Evolutionary conservation across 1,140 invertebrate genomes (phyloP).

Genomic region (Drosophila triauraria): DNA sequence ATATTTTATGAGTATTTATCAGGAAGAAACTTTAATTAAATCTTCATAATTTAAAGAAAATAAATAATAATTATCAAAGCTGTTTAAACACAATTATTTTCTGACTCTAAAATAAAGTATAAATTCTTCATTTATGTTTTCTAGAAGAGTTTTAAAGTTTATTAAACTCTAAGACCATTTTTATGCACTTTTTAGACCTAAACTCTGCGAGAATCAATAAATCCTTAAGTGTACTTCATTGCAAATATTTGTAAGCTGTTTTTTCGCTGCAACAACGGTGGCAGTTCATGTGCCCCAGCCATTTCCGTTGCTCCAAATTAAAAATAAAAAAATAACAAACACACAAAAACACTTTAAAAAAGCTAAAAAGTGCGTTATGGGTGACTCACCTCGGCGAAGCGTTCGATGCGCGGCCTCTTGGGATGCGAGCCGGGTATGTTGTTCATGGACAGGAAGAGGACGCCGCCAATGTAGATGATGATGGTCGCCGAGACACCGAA

Average conservation of each 20-base stretch:
- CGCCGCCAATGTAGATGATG: conserved; percentile 86
- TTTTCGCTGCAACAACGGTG: neutral
- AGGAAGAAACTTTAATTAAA: too few relatives aligned
- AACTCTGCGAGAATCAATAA: neutral
- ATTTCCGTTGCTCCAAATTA: neutral
- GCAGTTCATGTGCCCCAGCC: neutral
- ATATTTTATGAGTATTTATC: too few relatives aligned
- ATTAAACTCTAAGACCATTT: neutral
- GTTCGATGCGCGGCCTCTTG: conserved; percentile 68
- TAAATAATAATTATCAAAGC: neutral
- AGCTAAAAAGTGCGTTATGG: neutral
- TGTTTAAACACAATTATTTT: neutral
- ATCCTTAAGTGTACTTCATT: neutral
- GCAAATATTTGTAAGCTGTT: neutral
- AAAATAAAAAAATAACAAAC: neutral
- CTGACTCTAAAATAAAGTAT: neutral
- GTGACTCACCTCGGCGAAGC: conserved; percentile 75
- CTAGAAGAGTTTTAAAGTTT: too few relatives aligned
- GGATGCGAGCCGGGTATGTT: conserved; percentile 86
- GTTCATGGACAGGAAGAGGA: conserved; percentile 86
- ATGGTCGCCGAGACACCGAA: conserved; percentile 86
- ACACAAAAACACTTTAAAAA: too few relatives aligned
- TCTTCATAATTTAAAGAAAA: neutral
- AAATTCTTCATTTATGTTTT: neutral
- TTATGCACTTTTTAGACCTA: neutral